Evolutionary conservation across 2,888 invertebrate species (phyloP).

Genomic region (Lochmaea crataegi): DNA sequence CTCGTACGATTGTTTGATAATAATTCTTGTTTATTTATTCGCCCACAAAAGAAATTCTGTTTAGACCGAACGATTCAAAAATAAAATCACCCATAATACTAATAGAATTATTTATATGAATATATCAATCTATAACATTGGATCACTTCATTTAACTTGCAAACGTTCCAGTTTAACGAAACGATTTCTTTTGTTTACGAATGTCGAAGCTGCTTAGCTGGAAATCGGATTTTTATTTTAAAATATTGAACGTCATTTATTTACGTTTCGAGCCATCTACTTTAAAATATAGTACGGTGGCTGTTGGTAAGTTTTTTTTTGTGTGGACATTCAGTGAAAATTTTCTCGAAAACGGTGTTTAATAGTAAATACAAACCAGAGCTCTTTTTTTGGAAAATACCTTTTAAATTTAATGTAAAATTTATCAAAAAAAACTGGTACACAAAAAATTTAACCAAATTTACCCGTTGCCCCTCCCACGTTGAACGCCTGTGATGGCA

Average conservation of each 20-base stretch:
- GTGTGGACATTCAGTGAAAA: no score
- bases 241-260: neutral
- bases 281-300: no score
- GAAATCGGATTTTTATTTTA: neutral
- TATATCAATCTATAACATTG: neutral
- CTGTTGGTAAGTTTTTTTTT: no score
- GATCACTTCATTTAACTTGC: neutral
- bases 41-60: neutral
- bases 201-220: neutral
- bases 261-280: neutral
- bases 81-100: neutral
- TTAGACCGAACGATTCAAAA: neutral
- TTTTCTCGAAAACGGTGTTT: no score
- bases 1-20: no score
- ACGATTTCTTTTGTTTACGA: neutral
- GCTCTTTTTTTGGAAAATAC: no score
- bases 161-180: neutral
- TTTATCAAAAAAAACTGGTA: no score
- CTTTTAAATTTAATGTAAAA: no score
- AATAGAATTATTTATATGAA: neutral
- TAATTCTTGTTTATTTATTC: no score
- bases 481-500: neutral
- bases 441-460: no score
- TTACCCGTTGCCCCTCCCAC: no score
- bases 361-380: no score